Percentiles rank a stretch among this genome's conserved stretches.
Conservation (phyloP, 2,113 vertebrate species). For the Bettongia penicillata region DNA sequence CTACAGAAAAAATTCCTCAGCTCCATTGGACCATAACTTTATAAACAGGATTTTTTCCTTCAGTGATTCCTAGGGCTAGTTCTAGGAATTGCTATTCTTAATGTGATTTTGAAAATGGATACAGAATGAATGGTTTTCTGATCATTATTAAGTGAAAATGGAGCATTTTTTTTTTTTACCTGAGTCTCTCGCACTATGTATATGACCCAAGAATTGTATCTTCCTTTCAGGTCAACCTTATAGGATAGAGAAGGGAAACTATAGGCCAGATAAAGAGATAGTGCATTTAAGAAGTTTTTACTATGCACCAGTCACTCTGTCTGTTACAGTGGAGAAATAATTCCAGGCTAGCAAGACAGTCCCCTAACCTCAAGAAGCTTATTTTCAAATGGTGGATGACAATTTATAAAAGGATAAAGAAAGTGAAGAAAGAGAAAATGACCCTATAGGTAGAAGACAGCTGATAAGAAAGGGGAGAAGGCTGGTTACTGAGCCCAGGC, state of each 20-base stretch:
- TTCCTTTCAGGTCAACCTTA: background rate
- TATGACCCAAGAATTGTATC: background rate
- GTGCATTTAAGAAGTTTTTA: background rate
- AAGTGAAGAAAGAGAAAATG: background rate
- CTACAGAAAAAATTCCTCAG: background rate
- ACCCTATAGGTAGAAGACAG: background rate
- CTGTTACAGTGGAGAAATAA: background rate
- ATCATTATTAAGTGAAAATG: conserved; percentile 40
- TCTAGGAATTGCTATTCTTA: background rate
- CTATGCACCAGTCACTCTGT: background rate
- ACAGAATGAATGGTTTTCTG: background rate
- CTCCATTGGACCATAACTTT: conserved; percentile 15
- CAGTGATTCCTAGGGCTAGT: conserved; percentile 24
- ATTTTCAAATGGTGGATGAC: background rate
- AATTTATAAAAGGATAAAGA: background rate
- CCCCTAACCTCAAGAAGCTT: background rate
- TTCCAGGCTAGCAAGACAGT: background rate
- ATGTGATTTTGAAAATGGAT: conserved; percentile 12
- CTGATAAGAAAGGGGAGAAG: background rate
- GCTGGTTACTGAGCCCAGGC: background rate
- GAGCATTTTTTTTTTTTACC: background rate
- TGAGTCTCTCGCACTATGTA: background rate
- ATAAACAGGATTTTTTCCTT: background rate
- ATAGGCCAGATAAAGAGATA: background rate
- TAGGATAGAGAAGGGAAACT: background rate